A percentile compares a stretch with the other conserved stretches of the same genome.
These are phyloP conservation scores for Acanthopagrus latus DNA, from an alignment of 2,797 vertebrate genomes.

Conservation along the genomic window DNA sequence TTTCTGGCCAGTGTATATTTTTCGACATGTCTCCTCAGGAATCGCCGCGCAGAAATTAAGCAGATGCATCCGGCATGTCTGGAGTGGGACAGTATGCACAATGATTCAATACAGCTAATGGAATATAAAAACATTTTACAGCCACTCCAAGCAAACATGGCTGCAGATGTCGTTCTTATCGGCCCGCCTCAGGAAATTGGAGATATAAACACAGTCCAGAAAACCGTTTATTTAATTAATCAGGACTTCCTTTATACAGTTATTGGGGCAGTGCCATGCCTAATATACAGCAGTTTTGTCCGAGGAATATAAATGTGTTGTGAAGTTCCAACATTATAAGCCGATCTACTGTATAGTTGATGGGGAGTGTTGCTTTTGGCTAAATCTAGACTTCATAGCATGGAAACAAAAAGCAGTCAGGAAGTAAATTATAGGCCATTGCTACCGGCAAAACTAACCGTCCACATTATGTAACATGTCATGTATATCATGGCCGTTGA, in stretches of 20 bases:
- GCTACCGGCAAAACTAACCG: neutral
- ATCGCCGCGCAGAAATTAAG: slow-evolving; percentile 16
- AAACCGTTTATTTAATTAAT: slow-evolving; percentile 65
- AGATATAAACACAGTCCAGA: slow-evolving; percentile 42
- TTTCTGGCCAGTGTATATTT: slow-evolving; percentile 2
- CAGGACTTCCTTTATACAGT: slow-evolving; percentile 40
- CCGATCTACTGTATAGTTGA: slow-evolving; percentile 9
- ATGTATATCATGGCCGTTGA: slow-evolving; percentile 15
- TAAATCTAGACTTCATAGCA: slow-evolving; percentile 20
- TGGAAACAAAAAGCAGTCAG: slow-evolving; percentile 15
- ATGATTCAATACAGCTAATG: slow-evolving; percentile 41
- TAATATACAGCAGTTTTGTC: slow-evolving; percentile 33
- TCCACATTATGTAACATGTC: slow-evolving; percentile 16
- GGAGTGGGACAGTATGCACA: neutral
- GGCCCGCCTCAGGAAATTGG: slow-evolving; percentile 41
- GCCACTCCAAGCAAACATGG: slow-evolving; percentile 52
- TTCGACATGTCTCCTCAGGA: slow-evolving; percentile 1
- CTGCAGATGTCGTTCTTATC: slow-evolving; percentile 45
- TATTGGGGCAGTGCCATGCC: slow-evolving; percentile 28
- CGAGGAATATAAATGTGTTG: slow-evolving; percentile 18
- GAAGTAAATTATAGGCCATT: slow-evolving; percentile 13
- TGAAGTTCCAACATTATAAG: slow-evolving; percentile 9
- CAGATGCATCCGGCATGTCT: slow-evolving; percentile 15
- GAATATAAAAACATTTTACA: slow-evolving; percentile 52
- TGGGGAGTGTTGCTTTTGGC: slow-evolving; percentile 29